A percentile compares a stretch with the other conserved stretches of the same genome.
Evolutionary conservation across 35 echinoderm and acorn worm species (phyloP).

Genomic region (Holothuria glaberrima): DNA sequence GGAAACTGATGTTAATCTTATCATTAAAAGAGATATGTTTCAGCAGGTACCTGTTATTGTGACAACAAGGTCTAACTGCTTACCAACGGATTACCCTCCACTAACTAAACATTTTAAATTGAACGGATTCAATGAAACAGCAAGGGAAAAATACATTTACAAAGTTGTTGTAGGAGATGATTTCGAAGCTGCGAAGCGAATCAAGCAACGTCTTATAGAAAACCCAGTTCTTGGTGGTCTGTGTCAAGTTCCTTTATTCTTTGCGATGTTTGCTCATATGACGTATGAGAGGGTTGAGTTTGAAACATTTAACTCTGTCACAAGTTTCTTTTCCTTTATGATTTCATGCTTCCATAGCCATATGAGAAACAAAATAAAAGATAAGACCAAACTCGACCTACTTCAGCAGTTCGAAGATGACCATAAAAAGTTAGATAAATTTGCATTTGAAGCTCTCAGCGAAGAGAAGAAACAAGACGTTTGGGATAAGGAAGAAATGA

Average conservation of each 20-base stretch:
- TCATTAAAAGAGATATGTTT: background rate
- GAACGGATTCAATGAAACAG: background rate
- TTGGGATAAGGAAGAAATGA: background rate
- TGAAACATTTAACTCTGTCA: background rate
- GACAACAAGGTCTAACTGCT: background rate
- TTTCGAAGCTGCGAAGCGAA: background rate
- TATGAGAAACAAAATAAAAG: background rate
- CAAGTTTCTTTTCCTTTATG: background rate
- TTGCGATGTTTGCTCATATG: background rate
- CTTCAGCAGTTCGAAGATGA: background rate
- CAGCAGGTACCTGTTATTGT: background rate
- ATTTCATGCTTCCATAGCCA: slow-evolving; percentile 14
- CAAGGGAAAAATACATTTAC: background rate
- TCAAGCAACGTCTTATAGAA: background rate
- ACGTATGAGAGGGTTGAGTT: background rate
- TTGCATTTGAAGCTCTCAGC: background rate
- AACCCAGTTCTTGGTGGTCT: background rate
- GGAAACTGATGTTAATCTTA: background rate
- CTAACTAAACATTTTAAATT: background rate
- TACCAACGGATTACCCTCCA: background rate
- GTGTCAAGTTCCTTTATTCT: background rate
- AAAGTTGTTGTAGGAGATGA: background rate
- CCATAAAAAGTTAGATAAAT: slow-evolving; percentile 11
- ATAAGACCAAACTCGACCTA: background rate
- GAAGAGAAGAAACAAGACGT: background rate